Conservation (phyloP, 1,140 invertebrate genomes). For the Theocolax elegans region DNA sequence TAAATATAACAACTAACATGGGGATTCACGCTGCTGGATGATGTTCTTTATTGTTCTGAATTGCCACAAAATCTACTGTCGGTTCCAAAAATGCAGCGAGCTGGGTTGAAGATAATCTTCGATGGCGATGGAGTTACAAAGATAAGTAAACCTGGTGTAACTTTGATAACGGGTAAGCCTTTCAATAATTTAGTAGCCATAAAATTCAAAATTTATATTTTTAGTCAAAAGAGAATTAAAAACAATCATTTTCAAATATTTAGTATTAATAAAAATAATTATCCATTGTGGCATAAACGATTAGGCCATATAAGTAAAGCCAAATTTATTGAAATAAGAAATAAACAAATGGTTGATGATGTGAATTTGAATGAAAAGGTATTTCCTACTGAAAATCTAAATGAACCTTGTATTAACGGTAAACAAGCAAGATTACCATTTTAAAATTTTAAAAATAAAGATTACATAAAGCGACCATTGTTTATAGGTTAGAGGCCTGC, state of each 20-base stretch:
- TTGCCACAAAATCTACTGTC: background rate
- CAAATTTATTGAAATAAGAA: too few relatives aligned
- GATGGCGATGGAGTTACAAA: conserved; percentile 7
- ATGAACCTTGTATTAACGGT: too few relatives aligned
- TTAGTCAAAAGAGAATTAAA: background rate
- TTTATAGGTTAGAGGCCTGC: too few relatives aligned
- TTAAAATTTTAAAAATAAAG: conserved; percentile 31
- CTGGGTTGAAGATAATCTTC: background rate
- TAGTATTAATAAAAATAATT: too few relatives aligned
- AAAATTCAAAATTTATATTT: too few relatives aligned
- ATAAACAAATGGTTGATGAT: too few relatives aligned
- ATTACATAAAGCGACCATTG: conserved; percentile 33
- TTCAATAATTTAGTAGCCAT: too few relatives aligned
- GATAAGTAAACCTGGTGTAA: too few relatives aligned
- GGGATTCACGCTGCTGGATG: background rate
- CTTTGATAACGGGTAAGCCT: too few relatives aligned
- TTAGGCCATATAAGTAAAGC: background rate
- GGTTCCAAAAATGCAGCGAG: background rate
- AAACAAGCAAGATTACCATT: conserved; percentile 61
- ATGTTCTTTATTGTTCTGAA: background rate
- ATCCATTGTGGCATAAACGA: too few relatives aligned
- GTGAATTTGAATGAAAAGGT: background rate
- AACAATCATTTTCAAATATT: too few relatives aligned
- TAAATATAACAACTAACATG: background rate
- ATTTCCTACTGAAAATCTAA: conserved; percentile 52